Conservation (phyloP, 2,888 invertebrate genomes). For the Apotomis capreana region DNA sequence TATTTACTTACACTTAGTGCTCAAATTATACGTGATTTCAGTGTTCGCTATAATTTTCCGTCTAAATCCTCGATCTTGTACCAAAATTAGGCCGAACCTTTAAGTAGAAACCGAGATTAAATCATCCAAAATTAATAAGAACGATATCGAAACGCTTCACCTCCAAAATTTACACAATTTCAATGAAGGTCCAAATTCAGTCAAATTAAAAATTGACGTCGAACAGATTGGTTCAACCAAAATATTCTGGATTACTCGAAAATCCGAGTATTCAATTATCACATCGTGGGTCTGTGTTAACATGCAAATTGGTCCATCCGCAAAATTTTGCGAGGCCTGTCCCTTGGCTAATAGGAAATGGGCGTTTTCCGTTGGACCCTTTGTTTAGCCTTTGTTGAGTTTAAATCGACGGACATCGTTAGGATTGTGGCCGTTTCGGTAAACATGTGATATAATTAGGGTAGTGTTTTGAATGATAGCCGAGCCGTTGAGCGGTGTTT, state of each 20-base stretch:
- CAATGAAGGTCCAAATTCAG: conserved; percentile 26
- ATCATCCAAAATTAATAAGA: conserved; percentile 33
- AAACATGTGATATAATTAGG: conserved; percentile 42
- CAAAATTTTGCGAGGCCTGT: conserved; percentile 40
- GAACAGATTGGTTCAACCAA: conserved; percentile 36
- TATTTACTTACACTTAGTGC: too few species aligned
- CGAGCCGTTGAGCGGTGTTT: conserved; percentile 13
- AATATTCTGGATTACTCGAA: conserved; percentile 42
- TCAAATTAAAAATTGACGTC: conserved; percentile 42
- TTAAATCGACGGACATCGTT: conserved; percentile 34
- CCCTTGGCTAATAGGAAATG: conserved; percentile 45
- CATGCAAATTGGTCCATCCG: conserved; percentile 45
- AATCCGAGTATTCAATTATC: conserved; percentile 45
- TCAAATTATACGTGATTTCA: too few species aligned
- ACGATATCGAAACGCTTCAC: conserved; percentile 29
- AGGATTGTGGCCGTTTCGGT: conserved; percentile 28
- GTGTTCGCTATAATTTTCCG: background rate
- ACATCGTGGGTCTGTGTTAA: conserved; percentile 44
- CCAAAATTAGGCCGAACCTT: background rate
- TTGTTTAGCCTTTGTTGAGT: conserved; percentile 37
- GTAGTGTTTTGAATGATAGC: conserved; percentile 39
- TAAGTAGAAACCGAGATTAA: conserved; percentile 14
- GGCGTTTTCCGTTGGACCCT: conserved; percentile 43
- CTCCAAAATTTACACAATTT: conserved; percentile 37
- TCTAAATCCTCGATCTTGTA: background rate